Conservation (phyloP, 2,113 vertebrate genomes). For the Aphyosemion australe region DNA sequence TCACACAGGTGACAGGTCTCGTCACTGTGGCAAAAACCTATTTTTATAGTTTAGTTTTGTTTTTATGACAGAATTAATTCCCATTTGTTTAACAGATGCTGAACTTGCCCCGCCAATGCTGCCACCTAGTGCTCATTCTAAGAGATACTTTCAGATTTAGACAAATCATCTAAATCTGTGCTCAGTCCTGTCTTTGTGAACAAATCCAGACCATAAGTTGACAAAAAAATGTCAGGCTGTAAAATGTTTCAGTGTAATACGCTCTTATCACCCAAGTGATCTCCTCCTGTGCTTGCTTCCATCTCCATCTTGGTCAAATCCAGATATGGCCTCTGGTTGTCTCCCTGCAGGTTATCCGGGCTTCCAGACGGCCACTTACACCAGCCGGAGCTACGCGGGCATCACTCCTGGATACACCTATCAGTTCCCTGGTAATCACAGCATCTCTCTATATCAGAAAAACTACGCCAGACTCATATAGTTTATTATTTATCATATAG, state of each 20-base stretch:
- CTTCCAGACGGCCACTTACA: constrained; percentile 96
- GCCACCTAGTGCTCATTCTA: constrained; percentile 65
- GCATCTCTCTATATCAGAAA: background rate
- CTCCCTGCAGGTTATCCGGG: constrained; percentile 89
- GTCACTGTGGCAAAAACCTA: background rate
- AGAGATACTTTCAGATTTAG: constrained; percentile 27
- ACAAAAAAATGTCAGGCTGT: constrained; percentile 38
- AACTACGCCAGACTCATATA: too few relatives aligned
- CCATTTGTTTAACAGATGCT: background rate
- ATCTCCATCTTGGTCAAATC: background rate
- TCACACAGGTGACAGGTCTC: too few relatives aligned
- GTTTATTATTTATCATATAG: too few relatives aligned
- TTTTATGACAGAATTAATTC: background rate
- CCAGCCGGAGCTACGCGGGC: constrained; percentile 95
- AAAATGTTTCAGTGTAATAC: constrained; percentile 7
- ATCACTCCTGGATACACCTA: constrained; percentile 98
- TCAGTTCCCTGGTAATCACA: constrained; percentile 94
- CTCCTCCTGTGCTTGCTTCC: background rate
- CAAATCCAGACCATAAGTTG: constrained; percentile 47
- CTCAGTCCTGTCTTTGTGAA: constrained; percentile 14
- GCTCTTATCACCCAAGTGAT: background rate
- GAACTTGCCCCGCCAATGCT: constrained; percentile 27
- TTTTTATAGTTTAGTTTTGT: background rate
- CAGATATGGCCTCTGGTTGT: background rate
- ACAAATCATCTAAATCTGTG: constrained; percentile 1